These are phyloP conservation scores for Bryconaethiops microstoma DNA, from an alignment of 2,797 vertebrate genomes.

Conservation along the genomic window DNA sequence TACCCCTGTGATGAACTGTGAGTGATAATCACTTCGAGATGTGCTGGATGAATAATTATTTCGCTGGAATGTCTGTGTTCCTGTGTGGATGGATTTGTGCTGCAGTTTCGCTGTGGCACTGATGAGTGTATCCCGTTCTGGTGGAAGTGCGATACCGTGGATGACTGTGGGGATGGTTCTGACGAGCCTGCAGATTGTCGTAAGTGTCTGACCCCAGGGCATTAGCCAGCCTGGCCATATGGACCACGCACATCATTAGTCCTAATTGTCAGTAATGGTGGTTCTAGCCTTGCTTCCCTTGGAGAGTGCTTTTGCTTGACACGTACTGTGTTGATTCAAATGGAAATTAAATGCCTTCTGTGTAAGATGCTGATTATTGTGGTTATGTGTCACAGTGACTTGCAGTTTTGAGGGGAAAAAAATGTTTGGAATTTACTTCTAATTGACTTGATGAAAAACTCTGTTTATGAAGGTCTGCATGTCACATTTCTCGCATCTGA, in stretches of 20 bases:
- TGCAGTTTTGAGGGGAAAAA: background rate
- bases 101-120: constrained; percentile 94
- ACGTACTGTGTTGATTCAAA: constrained; percentile 2
- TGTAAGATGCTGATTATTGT: background rate
- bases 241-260: constrained; percentile 32
- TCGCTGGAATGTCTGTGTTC: constrained; percentile 26
- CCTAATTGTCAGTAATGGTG: constrained; percentile 44
- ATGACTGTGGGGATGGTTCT: constrained; percentile 96
- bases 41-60: too few species aligned
- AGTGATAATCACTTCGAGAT: constrained; percentile 19
- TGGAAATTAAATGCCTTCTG: constrained; percentile 1
- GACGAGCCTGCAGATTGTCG: constrained; percentile 95
- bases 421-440: background rate
- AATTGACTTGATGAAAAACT: constrained; percentile 38
- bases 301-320: background rate
- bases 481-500: constrained; percentile 18
- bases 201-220: constrained; percentile 74
- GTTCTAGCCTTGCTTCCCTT: constrained; percentile 11
- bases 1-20: background rate
- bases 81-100: constrained; percentile 5
- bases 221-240: constrained; percentile 31
- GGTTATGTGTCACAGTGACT: background rate
- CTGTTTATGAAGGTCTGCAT: constrained; percentile 26
- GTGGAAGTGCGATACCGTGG: constrained; percentile 99
- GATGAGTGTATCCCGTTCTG: constrained; percentile 99